Conservation (phyloP, 2,113 vertebrate genomes). For the Pleuronectes platessa region DNA sequence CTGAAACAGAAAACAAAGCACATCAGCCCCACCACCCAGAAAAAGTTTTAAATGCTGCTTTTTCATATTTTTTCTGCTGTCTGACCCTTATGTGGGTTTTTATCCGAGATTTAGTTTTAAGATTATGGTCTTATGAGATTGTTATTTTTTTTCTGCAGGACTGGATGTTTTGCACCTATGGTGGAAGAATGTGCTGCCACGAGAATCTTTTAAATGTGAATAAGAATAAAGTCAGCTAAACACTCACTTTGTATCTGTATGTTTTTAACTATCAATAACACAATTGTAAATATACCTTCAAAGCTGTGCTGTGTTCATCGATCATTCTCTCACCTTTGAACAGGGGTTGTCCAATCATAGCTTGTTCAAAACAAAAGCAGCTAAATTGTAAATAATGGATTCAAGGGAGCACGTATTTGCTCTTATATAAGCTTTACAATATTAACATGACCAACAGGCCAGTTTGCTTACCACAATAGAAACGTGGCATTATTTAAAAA, state of each 20-base stretch:
- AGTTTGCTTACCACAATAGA: too few species aligned
- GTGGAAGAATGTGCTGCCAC: constrained; percentile 62
- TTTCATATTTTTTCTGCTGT: constrained; percentile 34
- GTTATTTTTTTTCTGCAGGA: constrained; percentile 25
- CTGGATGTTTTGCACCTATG: constrained; percentile 27
- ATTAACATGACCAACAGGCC: too few species aligned
- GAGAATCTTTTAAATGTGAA: constrained; percentile 75
- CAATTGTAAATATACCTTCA: background rate
- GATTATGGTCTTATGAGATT: constrained; percentile 36
- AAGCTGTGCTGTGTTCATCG: constrained; percentile 3
- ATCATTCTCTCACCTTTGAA: too few species aligned
- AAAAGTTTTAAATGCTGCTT: constrained; percentile 69
- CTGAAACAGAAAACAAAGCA: constrained; percentile 12
- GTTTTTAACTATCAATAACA: background rate
- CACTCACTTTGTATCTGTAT: background rate
- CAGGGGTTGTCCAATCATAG: too few species aligned
- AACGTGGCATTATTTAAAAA: too few species aligned
- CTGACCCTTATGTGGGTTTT: constrained; percentile 36
- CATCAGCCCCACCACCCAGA: background rate
- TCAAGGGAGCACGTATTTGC: too few species aligned
- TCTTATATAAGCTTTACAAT: too few species aligned
- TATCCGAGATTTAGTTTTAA: constrained; percentile 34
- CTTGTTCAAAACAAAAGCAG: too few species aligned
- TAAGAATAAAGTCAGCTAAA: constrained; percentile 70
- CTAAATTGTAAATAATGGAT: too few species aligned